Evolutionary conservation across 2,797 vertebrate species (phyloP).

Genomic region (Ispidina picta): DNA sequence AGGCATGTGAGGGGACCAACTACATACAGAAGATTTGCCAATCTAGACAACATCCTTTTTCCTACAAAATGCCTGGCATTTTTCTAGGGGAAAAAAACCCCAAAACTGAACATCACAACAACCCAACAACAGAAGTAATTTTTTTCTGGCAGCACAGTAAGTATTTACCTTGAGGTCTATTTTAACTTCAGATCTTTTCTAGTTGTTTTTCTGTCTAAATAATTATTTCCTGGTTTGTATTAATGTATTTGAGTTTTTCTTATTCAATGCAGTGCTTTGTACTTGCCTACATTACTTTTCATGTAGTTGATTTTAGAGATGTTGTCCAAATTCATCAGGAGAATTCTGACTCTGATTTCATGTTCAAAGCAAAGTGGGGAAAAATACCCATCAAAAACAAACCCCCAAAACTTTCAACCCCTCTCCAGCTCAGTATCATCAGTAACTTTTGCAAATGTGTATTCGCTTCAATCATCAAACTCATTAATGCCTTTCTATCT

Average conservation of each 20-base stretch:
- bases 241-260: not conserved
- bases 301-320: not conserved
- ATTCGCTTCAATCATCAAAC: not conserved
- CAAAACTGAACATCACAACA: too few relatives aligned
- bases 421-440: not conserved
- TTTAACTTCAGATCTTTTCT: not conserved
- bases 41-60: not conserved
- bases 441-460: not conserved
- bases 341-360: not conserved
- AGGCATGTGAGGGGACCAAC: not conserved
- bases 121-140: not conserved
- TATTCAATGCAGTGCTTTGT: not conserved
- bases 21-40: not conserved
- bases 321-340: not conserved
- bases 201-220: not conserved
- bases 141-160: not conserved
- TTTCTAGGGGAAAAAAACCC: not conserved
- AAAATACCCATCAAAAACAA: not conserved
- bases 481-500: slow-evolving; percentile 17
- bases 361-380: not conserved
- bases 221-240: not conserved
- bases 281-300: not conserved
- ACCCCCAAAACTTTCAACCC: not conserved
- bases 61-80: not conserved
- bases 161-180: not conserved